Evolutionary conservation across 2,113 vertebrate species (phyloP).

Genomic region (Bubo blakistoni): DNA sequence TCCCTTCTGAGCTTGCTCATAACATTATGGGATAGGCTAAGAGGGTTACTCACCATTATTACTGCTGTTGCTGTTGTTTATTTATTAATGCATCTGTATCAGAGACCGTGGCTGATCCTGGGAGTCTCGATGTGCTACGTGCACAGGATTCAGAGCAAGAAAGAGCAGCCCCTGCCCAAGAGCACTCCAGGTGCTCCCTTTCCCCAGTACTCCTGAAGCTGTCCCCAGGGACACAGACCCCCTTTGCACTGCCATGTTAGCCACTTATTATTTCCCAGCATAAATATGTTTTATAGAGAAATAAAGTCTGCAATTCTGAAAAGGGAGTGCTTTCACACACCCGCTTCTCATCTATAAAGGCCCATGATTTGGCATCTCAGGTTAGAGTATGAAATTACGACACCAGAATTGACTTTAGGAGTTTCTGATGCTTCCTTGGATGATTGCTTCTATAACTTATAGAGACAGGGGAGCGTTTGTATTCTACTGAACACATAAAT

Average conservation of each 20-base stretch:
- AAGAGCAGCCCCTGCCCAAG: neutral
- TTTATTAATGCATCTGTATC: constrained; percentile 58
- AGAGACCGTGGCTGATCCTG: neutral
- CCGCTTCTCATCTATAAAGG: constrained; percentile 73
- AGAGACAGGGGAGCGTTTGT: constrained; percentile 74
- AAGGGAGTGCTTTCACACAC: constrained; percentile 67
- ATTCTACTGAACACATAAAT: constrained; percentile 79
- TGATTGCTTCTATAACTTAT: constrained; percentile 83
- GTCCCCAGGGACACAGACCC: neutral
- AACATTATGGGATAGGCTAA: constrained; percentile 51
- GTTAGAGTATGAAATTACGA: constrained; percentile 79
- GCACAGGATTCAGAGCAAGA: neutral
- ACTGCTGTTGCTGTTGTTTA: constrained; percentile 60
- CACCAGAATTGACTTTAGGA: constrained; percentile 78
- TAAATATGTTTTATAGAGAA: constrained; percentile 79
- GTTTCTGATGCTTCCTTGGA: constrained; percentile 77
- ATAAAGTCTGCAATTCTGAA: constrained; percentile 75
- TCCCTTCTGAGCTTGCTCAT: constrained; percentile 52
- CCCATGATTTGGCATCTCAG: constrained; percentile 74
- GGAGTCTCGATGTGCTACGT: constrained; percentile 10
- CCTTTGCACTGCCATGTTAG: constrained; percentile 45
- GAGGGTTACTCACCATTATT: constrained; percentile 58
- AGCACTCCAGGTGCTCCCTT: neutral
- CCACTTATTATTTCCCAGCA: constrained; percentile 69
- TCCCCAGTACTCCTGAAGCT: neutral